Base-by-base conservation (phyloP, 2,113 vertebrate genomes). In the Sialia sialis region DNA sequence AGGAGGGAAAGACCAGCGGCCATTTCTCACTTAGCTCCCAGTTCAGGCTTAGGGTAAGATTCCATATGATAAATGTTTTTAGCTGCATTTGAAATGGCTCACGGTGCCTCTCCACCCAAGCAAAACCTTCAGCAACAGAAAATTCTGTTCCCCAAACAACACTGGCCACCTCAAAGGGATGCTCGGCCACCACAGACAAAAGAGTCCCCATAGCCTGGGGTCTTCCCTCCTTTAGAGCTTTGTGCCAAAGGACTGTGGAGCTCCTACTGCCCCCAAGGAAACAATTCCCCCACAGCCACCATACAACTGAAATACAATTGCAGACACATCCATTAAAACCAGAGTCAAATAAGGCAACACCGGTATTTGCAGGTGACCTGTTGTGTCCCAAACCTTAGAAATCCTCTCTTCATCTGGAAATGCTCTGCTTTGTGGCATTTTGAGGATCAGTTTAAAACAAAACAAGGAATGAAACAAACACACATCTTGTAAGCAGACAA, bases 331-430 rank as follows among this genome's bases (percentile, higher is more conserved):
- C 21, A 62, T 20, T 52, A 72, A 82, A 94, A 89, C 26, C 3
- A 17, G 30, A 79, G 39, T 38, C 49, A 79, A n/a, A 9, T 43
- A 62, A 48, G 10, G 18, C 6, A 85, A 66, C 13, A 5, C 16
- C 13, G 43, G 21, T 83, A 67, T 60, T 56, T 87, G 26, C 70
- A 79, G 13, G 16, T 74, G 46, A 62, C 13, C 38, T 49, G 13
- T 46, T 87, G 39, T 75, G 36, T 36, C 62, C 36, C 22, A 79
- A 49, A 62, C 21, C 43, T 70, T 30, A 70, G 25, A 90, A 95
- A 94, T 54, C 22, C 4, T 43, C 25, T 78, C 55, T 91, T 87
- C 23, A 46, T 73, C 55, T 70, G n/a, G 74, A 91, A 82, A 73
- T 55, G n/a, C 5, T 58, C 51, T 68, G 27, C 13, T 72, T 38